Conservation (phyloP, 2,113 vertebrate genomes). For the Archilochus colubris region DNA sequence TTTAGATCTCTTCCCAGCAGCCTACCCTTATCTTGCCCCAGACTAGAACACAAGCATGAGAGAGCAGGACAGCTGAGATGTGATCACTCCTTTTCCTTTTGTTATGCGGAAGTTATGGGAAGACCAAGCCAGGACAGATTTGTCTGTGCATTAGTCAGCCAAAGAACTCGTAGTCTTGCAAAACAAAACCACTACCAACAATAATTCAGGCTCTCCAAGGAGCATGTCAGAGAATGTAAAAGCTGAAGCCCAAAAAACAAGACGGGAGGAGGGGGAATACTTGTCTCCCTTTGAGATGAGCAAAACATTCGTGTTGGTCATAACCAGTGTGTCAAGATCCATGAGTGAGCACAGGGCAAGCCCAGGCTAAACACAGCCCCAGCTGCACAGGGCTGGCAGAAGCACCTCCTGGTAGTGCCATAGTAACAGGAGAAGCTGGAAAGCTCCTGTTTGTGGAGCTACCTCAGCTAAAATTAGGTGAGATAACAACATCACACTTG, state of each 20-base stretch:
- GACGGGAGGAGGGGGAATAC: background rate
- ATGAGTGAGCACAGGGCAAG: background rate
- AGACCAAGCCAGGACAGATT: conserved; percentile 25
- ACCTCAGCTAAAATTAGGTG: background rate
- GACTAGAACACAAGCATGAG: background rate
- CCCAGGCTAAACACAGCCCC: background rate
- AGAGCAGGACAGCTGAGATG: background rate
- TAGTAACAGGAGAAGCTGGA: background rate
- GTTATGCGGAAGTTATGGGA: background rate
- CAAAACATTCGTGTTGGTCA: background rate
- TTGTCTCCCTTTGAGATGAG: background rate
- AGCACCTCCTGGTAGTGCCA: background rate
- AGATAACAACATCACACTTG: background rate
- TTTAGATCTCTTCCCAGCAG: conserved; percentile 1
- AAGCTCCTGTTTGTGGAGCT: background rate
- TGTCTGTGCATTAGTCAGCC: conserved; percentile 13
- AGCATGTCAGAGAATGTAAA: background rate
- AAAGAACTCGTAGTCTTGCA: conserved; percentile 20
- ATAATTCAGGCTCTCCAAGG: conserved; percentile 23
- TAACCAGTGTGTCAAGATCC: accelerated
- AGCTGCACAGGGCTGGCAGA: background rate
- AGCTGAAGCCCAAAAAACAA: background rate
- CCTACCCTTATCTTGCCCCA: background rate
- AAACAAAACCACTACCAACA: conserved; percentile 49
- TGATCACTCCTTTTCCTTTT: conserved; percentile 3